Evolutionary conservation across 2,113 vertebrate genomes (phyloP).

Genomic region (Macquaria australasica): DNA sequence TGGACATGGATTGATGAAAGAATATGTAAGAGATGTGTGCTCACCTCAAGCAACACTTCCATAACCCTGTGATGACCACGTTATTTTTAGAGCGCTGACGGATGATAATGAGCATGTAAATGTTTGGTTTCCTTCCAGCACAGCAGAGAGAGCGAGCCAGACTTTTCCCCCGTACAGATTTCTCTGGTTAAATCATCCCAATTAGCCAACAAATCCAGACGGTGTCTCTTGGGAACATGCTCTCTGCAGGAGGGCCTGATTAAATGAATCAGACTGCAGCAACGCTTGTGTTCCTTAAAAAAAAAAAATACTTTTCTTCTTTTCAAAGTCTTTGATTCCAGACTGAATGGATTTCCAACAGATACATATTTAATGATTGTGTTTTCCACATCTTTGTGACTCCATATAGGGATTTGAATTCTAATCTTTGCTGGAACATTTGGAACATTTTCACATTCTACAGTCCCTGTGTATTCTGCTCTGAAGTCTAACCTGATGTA

Average conservation of each 20-base stretch:
- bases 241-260: slow-evolving; percentile 72
- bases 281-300: slow-evolving; percentile 61
- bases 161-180: slow-evolving; percentile 32
- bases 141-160: slow-evolving; percentile 44
- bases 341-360: slow-evolving; percentile 60
- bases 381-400: slow-evolving; percentile 43
- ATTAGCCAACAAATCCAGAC: slow-evolving; percentile 79
- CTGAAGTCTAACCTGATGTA: slow-evolving; percentile 34
- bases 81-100: slow-evolving; percentile 60
- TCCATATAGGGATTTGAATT: slow-evolving; percentile 53
- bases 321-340: slow-evolving; percentile 67
- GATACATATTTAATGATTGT: slow-evolving; percentile 65
- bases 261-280: slow-evolving; percentile 76
- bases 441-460: slow-evolving; percentile 37
- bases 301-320: slow-evolving; percentile 49
- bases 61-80: slow-evolving; percentile 56
- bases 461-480: slow-evolving; percentile 33
- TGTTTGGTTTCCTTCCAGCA: slow-evolving; percentile 72
- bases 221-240: slow-evolving; percentile 72
- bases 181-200: slow-evolving; percentile 77
- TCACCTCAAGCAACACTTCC: slow-evolving; percentile 34
- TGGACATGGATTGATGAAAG: not conserved
- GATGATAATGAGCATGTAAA: slow-evolving; percentile 77
- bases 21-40: not conserved
- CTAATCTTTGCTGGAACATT: slow-evolving; percentile 54